phyloP scores from a whole-genome alignment of 2,113 vertebrate genomes.

The Nansenia antarctica region DNA sequence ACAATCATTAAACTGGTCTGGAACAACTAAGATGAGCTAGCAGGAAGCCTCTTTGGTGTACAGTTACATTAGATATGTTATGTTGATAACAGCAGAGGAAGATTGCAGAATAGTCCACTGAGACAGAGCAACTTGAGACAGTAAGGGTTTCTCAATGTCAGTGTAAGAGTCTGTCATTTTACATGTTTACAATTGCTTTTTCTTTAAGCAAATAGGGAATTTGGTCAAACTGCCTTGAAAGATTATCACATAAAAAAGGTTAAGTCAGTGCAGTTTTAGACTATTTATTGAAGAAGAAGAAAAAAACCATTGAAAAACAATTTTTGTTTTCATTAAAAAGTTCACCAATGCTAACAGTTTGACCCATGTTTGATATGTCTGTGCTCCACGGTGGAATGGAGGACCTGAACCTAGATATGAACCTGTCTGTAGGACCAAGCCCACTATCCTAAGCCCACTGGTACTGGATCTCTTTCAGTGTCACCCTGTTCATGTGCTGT shows the following conservation, averaged over 20 bases:
- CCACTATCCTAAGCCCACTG: too few relatives aligned
- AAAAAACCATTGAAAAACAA: neutral
- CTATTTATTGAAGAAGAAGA: neutral
- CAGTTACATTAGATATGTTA: neutral
- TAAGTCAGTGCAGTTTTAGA: neutral
- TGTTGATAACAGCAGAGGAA: neutral
- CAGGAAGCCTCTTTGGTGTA: neutral
- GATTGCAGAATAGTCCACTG: too few relatives aligned
- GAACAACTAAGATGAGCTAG: constrained; percentile 19
- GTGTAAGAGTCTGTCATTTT: constrained; percentile 56
- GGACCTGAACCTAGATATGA: too few relatives aligned
- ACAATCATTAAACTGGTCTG: constrained; percentile 74
- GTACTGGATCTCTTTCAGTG: too few relatives aligned
- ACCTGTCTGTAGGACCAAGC: too few relatives aligned
- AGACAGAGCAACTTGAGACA: constrained; percentile 31
- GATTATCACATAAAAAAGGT: neutral
- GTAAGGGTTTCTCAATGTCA: constrained; percentile 38
- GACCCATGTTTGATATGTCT: too few relatives aligned
- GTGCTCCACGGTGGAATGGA: too few relatives aligned
- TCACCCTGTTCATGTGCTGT: too few relatives aligned
- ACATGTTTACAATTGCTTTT: constrained; percentile 72
- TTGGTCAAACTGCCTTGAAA: constrained; percentile 57
- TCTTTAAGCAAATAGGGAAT: constrained; percentile 42
- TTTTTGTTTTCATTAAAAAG: neutral
- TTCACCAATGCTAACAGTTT: too few relatives aligned